These are phyloP conservation scores for Glaucidium brasilianum DNA, from an alignment of 2,113 vertebrate species.

Conservation along the genomic window DNA sequence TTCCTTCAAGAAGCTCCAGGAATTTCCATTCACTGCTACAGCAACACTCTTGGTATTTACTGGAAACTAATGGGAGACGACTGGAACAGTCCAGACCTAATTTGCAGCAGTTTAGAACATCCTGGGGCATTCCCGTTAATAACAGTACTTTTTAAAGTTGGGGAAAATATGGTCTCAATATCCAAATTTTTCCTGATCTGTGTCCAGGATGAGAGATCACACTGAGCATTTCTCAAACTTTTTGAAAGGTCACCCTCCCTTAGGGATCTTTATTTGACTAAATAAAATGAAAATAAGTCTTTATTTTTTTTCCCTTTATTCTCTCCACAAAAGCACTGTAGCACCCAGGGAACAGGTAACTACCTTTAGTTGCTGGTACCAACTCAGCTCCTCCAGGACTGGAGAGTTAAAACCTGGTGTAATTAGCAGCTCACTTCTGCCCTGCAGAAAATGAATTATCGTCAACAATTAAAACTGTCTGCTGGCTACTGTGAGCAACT, in stretches of 20 bases:
- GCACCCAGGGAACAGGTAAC: not conserved
- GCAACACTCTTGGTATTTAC: not conserved
- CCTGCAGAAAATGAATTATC: not conserved
- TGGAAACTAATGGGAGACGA: not conserved
- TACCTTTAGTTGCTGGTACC: not conserved
- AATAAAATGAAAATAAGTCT: constrained; percentile 6
- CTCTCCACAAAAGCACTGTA: not conserved
- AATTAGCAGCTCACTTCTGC: not conserved
- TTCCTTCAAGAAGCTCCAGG: not conserved
- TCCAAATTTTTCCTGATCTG: constrained; percentile 26
- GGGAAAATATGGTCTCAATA: constrained; percentile 45
- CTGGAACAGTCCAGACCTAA: not conserved
- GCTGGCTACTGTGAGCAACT: not conserved
- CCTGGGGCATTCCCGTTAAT: not conserved
- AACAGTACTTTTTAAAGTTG: constrained; percentile 8
- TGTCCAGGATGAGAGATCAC: constrained; percentile 34
- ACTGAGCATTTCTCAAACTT: constrained; percentile 31
- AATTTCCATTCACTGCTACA: not conserved
- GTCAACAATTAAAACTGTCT: not conserved
- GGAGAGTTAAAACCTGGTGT: not conserved
- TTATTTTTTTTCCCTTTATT: not conserved
- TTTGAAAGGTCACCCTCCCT: constrained; percentile 48
- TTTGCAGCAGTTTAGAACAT: constrained; percentile 10
- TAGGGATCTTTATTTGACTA: constrained; percentile 23
- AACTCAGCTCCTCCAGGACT: not conserved